phyloP scores from a whole-genome alignment of 2,113 vertebrate genomes.

The Urocitellus parryii region DNA sequence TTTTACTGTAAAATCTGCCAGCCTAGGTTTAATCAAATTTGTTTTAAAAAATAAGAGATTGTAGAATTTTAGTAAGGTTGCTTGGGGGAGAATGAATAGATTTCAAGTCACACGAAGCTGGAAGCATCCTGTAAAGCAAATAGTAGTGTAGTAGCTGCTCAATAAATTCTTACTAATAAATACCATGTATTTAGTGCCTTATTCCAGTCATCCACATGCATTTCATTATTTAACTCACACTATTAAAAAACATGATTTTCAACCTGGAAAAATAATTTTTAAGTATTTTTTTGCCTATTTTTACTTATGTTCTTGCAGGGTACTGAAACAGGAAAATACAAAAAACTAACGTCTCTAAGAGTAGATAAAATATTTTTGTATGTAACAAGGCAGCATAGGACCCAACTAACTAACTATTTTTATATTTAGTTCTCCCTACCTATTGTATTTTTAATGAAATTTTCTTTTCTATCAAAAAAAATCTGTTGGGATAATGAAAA shows the following conservation, averaged over 20 bases:
- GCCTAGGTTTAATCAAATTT: not conserved
- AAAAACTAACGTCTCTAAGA: not conserved
- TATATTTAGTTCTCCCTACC: not conserved
- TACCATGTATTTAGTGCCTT: not conserved
- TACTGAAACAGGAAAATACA: not conserved
- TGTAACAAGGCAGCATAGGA: not conserved
- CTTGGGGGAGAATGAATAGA: not conserved
- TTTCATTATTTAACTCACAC: not conserved
- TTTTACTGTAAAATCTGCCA: not conserved
- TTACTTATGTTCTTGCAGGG: not conserved
- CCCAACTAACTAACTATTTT: not conserved
- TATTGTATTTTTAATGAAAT: not conserved
- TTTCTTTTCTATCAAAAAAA: slow-evolving; percentile 33
- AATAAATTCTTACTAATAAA: slow-evolving; percentile 4
- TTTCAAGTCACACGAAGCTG: not conserved
- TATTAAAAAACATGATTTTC: slow-evolving; percentile 16
- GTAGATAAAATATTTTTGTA: not conserved
- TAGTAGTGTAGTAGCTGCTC: not conserved
- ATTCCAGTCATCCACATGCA: not conserved
- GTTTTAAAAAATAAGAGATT: not conserved
- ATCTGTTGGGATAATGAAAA: not conserved
- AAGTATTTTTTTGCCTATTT: not conserved
- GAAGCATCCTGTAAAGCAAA: not conserved
- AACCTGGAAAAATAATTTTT: slow-evolving; percentile 10
- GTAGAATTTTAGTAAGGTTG: not conserved